A percentile compares a stretch with the other conserved stretches of the same genome.
phyloP scores from a whole-genome alignment of 2,113 vertebrate species.

The Athene noctua region DNA sequence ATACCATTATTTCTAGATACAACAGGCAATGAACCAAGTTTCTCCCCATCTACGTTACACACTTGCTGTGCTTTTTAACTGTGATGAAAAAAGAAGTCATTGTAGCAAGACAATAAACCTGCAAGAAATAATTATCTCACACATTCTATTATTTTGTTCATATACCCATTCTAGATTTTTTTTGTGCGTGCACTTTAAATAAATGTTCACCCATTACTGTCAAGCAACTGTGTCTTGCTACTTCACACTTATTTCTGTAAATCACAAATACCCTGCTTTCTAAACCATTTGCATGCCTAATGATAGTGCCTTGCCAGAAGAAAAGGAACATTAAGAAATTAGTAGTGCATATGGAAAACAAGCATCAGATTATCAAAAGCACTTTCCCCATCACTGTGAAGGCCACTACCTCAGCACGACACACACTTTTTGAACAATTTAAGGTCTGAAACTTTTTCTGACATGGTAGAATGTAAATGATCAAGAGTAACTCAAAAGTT shows the following conservation, averaged over 20 bases:
- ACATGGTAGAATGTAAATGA: not conserved
- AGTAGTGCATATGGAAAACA: not conserved
- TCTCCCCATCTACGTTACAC: not conserved
- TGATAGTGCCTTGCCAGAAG: not conserved
- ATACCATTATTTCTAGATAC: not conserved
- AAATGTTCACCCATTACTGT: slow-evolving; percentile 28
- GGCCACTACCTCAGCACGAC: not conserved
- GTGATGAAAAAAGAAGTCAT: not conserved
- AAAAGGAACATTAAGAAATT: not conserved
- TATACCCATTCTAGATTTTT: not conserved
- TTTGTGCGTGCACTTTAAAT: not conserved
- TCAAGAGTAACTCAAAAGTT: not conserved
- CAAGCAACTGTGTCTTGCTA: not conserved
- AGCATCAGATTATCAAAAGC: not conserved
- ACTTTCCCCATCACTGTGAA: not conserved
- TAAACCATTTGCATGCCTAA: not conserved
- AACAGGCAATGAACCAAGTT: slow-evolving; percentile 15
- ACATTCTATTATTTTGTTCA: slow-evolving; percentile 26
- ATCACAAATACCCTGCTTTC: not conserved
- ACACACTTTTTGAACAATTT: not conserved
- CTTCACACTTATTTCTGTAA: not conserved
- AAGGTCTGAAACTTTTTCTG: not conserved
- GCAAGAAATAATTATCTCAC: not conserved
- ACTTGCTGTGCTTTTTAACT: not conserved
- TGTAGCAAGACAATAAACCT: slow-evolving; percentile 16